Base-by-base conservation (phyloP, 53 echinoderm and acorn worm genomes). In the Patiria pectinifera region DNA sequence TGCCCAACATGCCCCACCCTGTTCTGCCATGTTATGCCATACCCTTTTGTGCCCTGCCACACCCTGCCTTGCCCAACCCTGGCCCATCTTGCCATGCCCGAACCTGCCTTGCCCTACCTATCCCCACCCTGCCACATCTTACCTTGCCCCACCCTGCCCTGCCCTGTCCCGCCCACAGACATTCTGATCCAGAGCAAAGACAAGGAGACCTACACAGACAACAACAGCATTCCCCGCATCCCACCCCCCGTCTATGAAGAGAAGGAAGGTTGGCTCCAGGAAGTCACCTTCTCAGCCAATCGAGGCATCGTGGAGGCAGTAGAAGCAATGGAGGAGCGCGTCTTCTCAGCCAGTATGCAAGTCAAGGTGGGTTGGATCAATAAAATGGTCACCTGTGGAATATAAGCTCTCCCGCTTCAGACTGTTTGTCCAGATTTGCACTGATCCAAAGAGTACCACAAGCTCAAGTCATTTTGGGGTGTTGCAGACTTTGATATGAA, bases 311-410 rank as follows among this genome's bases (percentile, higher is more conserved):
- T 99, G 13, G 88, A 93, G 60, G 87, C 82, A 48, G 95, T 99
- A 25, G 99, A 99, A 82, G 82, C 88, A 15, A 94, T 99, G 96
- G 99, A 99, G 79, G 99, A 99, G 47, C 96, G 97, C 26, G 95
- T 99, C 25, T 95, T 85, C 93, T 91, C 91, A 9, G 95, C 96
- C 47, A 97, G 96, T 80, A 99, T 99, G 99, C 99, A 99, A 77
- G 89, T 91, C 76, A 99, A 99, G 96, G 99, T 97, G 83, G 62
- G 92, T 70, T 4, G 14, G 11, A 4, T 70, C 18, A 60, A 35
- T 35, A 35, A 35, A 35, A 35, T 35, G 60, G 60, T 18, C 66
- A 66, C 4, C 15, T 66, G 0, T 6, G 15, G 19, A 66, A 66
- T 15, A 14, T 66, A 16, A 35, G 35, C 35, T 0, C 35, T 1